phyloP scores from a whole-genome alignment of 2,113 vertebrate species.

The Colius striatus region DNA sequence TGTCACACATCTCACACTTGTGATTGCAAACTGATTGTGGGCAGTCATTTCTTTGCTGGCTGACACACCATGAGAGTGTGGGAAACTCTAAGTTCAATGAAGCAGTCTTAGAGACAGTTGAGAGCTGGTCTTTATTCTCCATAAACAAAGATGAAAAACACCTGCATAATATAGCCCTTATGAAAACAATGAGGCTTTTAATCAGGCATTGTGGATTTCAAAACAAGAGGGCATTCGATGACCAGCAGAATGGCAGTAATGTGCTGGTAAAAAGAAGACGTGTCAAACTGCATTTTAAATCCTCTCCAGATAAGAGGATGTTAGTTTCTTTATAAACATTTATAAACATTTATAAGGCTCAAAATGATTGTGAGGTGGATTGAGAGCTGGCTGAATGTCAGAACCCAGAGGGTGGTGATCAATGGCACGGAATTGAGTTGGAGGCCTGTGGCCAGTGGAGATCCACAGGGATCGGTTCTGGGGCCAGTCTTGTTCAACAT shows the following conservation, averaged over 20 bases:
- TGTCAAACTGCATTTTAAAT: neutral
- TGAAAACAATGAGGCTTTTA: neutral
- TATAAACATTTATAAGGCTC: neutral
- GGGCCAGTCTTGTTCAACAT: too few relatives aligned
- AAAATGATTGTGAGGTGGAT: too few relatives aligned
- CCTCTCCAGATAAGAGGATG: neutral
- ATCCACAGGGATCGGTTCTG: too few relatives aligned
- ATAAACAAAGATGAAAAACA: neutral
- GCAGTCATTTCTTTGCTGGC: neutral
- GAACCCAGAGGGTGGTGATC: too few relatives aligned
- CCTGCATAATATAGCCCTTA: neutral
- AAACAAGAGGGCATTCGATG: neutral
- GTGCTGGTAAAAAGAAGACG: neutral
- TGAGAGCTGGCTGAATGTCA: too few relatives aligned
- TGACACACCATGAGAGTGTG: fast-evolving
- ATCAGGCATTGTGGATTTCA: neutral
- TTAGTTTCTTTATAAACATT: neutral
- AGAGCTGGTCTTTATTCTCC: neutral
- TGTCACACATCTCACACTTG: neutral
- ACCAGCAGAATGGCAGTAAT: neutral
- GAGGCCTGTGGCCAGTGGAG: too few relatives aligned
- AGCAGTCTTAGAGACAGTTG: neutral
- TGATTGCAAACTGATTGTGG: fast-evolving
- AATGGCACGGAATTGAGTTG: too few relatives aligned
- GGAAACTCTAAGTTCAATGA: neutral